These are phyloP conservation scores for Takifugu ocellatus DNA, from an alignment of 2,797 vertebrate genomes.

Conservation along the genomic window DNA sequence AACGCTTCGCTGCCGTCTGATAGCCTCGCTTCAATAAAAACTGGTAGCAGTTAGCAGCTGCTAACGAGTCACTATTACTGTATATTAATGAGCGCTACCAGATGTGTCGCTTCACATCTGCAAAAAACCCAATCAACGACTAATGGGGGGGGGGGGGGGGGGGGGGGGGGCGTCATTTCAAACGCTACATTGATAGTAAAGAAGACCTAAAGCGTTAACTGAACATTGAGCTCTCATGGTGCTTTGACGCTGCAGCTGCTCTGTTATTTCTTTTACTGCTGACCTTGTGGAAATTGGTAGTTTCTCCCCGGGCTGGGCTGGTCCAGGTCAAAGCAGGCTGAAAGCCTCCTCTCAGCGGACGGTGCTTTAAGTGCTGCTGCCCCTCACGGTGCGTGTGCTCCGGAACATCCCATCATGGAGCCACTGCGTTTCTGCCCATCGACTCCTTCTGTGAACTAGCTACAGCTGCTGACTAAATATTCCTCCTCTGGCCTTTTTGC, in stretches of 20 bases:
- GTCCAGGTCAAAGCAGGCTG: slow-evolving; percentile 52
- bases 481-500: background rate
- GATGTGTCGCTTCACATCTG: too few species aligned
- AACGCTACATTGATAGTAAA: too few species aligned
- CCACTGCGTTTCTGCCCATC: too few species aligned
- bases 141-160: too few species aligned
- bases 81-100: too few species aligned
- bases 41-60: too few species aligned
- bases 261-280: slow-evolving; percentile 66
- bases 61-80: too few species aligned
- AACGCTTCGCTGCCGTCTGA: too few species aligned
- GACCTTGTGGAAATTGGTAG: slow-evolving; percentile 76
- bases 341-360: slow-evolving; percentile 46
- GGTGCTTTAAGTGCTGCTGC: slow-evolving; percentile 49
- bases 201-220: slow-evolving; percentile 6
- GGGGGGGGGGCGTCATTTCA: too few species aligned
- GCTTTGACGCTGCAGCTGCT: slow-evolving; percentile 37
- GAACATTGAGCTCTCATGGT: slow-evolving; percentile 47
- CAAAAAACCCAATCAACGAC: too few species aligned
- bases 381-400: slow-evolving; percentile 26
- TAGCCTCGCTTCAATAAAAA: too few species aligned
- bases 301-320: slow-evolving; percentile 48
- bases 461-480: slow-evolving; percentile 5
- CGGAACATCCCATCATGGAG: background rate
- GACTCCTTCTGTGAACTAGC: too few species aligned